Base-by-base conservation (phyloP, 2,797 vertebrate genomes). In the Buphagus erythrorhynchus region DNA sequence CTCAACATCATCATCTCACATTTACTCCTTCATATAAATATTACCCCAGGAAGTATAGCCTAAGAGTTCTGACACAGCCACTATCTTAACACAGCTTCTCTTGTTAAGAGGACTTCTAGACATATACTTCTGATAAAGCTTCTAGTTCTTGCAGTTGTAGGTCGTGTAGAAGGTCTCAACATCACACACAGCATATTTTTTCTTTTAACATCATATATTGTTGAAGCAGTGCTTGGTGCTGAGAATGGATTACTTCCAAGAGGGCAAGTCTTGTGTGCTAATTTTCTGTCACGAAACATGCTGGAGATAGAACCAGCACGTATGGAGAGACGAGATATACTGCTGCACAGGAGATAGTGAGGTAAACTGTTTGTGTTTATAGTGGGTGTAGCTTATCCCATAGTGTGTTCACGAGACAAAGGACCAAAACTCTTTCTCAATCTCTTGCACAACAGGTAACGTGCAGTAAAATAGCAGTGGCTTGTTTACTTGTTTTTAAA, bases 291-390 rank as follows among this genome's bases (percentile, higher is more conserved):
- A 96, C 68, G 62, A 92, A 95, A 76, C 29, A 54, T 40, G 68
- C 87, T 93, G 90, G 91, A 91, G 29, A 79, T 38, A 95, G 40
- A 92, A 91, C 90, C 93, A 97, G 92, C 81, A 83, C 72, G 81
- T 58, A 59, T n/a, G 42, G 82, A 84, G 55, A 96, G 59, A 95
- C 74, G 59, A 93, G 83, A 88, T 93, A 94, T 24, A 65, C 73
- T 88, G 89, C 90, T 93, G 86, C 88, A 65, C 69, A 90, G 86
- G 65, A 93, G 84, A 94, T 0, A 89, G 58, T 76, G 72, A 93
- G 89, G 87, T 87, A 96, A 93, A 92, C 25, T 73, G 69, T 92
- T 93, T 1, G 0, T 35, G 38, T 82, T 93, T 74, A 90, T 46
- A 94, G 67, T 66, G 88, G 75, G 68, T 58, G 49, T 73, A 84